Percentiles rank a stretch among this genome's conserved stretches.
Evolutionary conservation across 2,797 vertebrate species (phyloP).

Genomic region (Austrolebias charrua): DNA sequence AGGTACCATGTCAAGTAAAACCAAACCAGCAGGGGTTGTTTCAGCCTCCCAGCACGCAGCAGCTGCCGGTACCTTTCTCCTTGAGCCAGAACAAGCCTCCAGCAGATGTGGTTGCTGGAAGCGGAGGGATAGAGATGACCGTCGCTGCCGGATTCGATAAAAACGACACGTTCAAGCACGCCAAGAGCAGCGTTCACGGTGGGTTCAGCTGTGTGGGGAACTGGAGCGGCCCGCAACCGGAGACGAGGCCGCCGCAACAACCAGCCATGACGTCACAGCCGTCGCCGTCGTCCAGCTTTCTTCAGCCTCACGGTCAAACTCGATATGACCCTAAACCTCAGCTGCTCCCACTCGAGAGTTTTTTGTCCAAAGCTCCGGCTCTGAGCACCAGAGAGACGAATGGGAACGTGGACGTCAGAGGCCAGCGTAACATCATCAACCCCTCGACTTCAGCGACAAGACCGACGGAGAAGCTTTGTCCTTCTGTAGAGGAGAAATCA

Average conservation of each 20-base stretch:
- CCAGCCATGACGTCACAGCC: conserved; percentile 54
- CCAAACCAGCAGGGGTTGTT: conserved; percentile 64
- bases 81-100: conserved; percentile 67
- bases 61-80: conserved; percentile 60
- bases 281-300: conserved; percentile 43
- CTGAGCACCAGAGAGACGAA: conserved; percentile 63
- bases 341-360: conserved; percentile 70
- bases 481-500: conserved; percentile 63
- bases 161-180: conserved; percentile 65
- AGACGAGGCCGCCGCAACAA: conserved; percentile 47
- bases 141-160: conserved; percentile 65
- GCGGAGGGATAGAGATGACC: conserved; percentile 60
- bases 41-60: conserved; percentile 57
- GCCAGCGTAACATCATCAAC: conserved; percentile 61
- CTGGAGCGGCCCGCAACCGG: conserved; percentile 69
- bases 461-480: conserved; percentile 73
- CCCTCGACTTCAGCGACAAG: conserved; percentile 42
- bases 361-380: conserved; percentile 67
- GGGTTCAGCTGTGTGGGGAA: conserved; percentile 68
- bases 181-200: conserved; percentile 54
- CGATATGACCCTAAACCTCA: conserved; percentile 58
- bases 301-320: conserved; percentile 57
- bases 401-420: conserved; percentile 53
- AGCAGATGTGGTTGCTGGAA: conserved; percentile 58
- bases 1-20: conserved; percentile 62